Evolutionary conservation across 2,888 invertebrate species (phyloP), one percentile per base, ranked within the genome.

Genomic region (Eutolmus rufibarbis): DNA sequence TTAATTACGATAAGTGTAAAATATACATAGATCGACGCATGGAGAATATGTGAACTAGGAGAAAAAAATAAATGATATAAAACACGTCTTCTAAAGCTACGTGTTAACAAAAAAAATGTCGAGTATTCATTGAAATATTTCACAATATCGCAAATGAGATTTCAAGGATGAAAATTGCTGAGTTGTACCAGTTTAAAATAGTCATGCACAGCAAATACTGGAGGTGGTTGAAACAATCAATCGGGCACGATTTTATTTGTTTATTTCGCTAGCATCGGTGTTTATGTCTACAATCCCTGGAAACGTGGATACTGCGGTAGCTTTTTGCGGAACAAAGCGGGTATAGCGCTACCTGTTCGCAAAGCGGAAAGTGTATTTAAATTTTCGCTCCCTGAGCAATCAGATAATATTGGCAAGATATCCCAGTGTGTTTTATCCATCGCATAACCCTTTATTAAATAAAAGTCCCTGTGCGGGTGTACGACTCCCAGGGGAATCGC

Each of bases 181-280:
- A 86, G 77, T 76, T 77, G 78, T 78, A 34, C 79, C 78, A 79
- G 78, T 78, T 86, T 57, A 66, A 88, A 88, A 88, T 88, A 84
- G 88, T 88, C 88, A 88, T 88, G 88, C 74, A 88, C 88, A 84
- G 88, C 74, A 88, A 88, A 88, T 88, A 88, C 86, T 86, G 57
- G 79, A 85, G 88, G 86, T 86, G 46, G 84, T 34, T 79, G 87
- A 88, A 88, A 88, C 87, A 88, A 86, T 82, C 76, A 78, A 81
- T 85, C 77, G 66, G 57, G 51, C 86, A 86, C 88, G 88, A 88
- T 88, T 43, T 66, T 86, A 56, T 86, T 86, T 86, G 46, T 46
- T 78, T 86, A 77, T 57, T 82, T 57, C 66, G 37, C 57, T 37
- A 56, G 31, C 51, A 5, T 76, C 74, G n/a, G 7, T 76, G 86